A percentile compares a stretch with the other conserved stretches of the same genome.
Evolutionary conservation across 1,140 invertebrate species (phyloP).

Genomic region (Wiebesia pumilae): DNA sequence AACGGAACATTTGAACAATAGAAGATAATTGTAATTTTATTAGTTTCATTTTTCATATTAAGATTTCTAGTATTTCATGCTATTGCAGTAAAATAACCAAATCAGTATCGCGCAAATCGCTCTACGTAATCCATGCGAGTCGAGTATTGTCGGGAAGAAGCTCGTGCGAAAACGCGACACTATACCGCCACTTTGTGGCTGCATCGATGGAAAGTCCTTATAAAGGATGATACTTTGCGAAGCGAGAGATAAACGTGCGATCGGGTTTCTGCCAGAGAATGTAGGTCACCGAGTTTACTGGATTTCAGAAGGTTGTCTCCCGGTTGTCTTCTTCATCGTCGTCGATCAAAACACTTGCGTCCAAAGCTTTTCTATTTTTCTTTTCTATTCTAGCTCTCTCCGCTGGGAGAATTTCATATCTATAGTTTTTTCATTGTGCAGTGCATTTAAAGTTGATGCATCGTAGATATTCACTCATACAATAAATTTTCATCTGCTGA

Average conservation of each 20-base stretch:
- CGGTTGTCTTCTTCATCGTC: slow-evolving; percentile 17
- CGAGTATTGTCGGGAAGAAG: not conserved
- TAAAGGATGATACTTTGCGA: slow-evolving; percentile 44
- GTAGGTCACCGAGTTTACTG: slow-evolving; percentile 42
- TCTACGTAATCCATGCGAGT: not conserved
- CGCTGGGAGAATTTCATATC: not conserved
- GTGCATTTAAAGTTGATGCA: slow-evolving; percentile 10
- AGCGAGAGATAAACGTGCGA: slow-evolving; percentile 13
- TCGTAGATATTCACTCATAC: not conserved
- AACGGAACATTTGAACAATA: not conserved
- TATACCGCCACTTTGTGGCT: not conserved
- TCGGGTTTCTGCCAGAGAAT: not conserved
- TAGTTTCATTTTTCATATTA: not conserved
- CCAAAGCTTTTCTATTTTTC: slow-evolving; percentile 1
- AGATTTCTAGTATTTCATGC: not conserved
- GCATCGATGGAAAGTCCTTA: slow-evolving; percentile 44
- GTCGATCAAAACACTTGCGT: slow-evolving; percentile 39
- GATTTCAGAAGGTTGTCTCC: slow-evolving; percentile 1
- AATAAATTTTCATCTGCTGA: not conserved
- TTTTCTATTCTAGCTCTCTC: not conserved
- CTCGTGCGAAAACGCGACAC: not conserved
- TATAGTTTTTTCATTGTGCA: slow-evolving; percentile 15
- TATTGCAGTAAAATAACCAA: not conserved
- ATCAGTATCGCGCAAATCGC: not conserved
- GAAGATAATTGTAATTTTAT: not conserved